Evolutionary conservation across 2,888 invertebrate species (phyloP), one percentile per base, ranked within the genome.

Genomic region (Drosophila nr. fundita): DNA sequence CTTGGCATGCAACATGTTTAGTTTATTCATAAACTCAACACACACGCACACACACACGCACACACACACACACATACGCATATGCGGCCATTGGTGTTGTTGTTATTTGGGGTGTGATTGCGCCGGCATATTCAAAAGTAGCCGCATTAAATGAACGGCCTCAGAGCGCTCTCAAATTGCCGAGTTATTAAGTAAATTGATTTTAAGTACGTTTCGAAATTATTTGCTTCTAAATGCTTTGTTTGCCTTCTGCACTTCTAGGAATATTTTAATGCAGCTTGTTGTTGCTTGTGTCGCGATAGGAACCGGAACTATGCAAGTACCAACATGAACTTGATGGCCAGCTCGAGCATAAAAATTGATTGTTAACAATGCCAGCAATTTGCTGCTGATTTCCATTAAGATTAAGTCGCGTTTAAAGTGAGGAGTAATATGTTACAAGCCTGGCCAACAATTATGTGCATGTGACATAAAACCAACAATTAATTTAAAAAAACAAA

Each of bases 101-200:
- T 29, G 36, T 50, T 42, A 21, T 27, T 27, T 30, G 34, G 59
- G 24, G 67, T 68, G 75, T 68, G 64, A 67, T 76, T 81, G 76
- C 78, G 90, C 78, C 82, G 80, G 76, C 78, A 63, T 62, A 79
- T 72, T 76, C 71, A 67, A 77, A 83, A 89, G 86, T 84, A 78
- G 73, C 68, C 68, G 76, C 79, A 84, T 77, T 79, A 89, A 89
- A 90, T 91, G 87, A 84, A 73, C 73, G 68, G 73, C 71, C 50
- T 80, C 82, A 78, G 85, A 87, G 86, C 86, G 84, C 90, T 79
- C 89, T 91, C 90, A 92, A 92, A 92, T 92, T 91, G 90, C 91
- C 89, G 89, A 83, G 92, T 91, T 92, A 92, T 92, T 92, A 92
- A 92, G 91, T 92, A 92, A 93, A 92, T 92, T 92, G 92, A 92